Conservation (phyloP, 2,888 invertebrate genomes). For the Rambutsinella grinnellia region DNA sequence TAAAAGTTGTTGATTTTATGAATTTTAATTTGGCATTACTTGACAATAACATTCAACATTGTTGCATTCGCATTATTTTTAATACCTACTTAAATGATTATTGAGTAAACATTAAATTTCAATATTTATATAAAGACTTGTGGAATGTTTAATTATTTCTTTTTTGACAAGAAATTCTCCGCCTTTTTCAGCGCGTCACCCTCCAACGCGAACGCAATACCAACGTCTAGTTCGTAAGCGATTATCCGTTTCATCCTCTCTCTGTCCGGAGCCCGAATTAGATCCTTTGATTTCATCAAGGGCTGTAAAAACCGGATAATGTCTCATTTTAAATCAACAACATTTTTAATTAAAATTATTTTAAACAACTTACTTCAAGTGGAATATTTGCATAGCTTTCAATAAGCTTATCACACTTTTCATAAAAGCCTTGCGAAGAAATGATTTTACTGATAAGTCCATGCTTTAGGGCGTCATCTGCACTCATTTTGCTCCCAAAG, state of each 20-base stretch:
- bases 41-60: too few species aligned
- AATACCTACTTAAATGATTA: too few species aligned
- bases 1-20: too few species aligned
- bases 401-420: conserved; percentile 24
- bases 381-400: conserved; percentile 18
- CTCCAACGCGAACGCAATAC: not conserved
- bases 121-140: too few species aligned
- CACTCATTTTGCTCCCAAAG: conserved; percentile 19
- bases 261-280: conserved; percentile 20
- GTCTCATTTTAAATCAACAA: not conserved
- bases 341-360: not conserved
- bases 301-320: conserved; percentile 6
- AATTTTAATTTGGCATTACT: too few species aligned
- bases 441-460: conserved; percentile 23
- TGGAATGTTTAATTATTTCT: too few species aligned
- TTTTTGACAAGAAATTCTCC: conserved; percentile 16
- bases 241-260: conserved; percentile 5
- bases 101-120: too few species aligned
- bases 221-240: conserved; percentile 26
- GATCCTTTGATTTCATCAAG: conserved; percentile 17
- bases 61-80: too few species aligned
- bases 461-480: conserved; percentile 25
- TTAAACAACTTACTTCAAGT: conserved; percentile 3
- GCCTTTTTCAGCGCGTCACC: conserved; percentile 4
- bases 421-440: conserved; percentile 7